Base-by-base conservation (phyloP, 1,140 invertebrate species). In the Nebria ingens region DNA sequence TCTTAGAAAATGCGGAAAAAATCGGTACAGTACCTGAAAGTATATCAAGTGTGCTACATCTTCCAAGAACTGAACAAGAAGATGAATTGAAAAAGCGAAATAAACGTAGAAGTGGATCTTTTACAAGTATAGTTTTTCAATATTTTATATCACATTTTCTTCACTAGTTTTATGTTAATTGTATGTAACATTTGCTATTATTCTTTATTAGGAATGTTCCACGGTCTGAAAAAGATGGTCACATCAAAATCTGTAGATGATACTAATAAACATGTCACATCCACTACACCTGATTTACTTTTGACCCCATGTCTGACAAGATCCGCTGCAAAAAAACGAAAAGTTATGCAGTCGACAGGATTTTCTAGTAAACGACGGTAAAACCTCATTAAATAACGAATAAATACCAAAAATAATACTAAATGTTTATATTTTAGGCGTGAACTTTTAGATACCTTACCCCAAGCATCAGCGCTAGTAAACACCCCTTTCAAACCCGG, bases 51-150 rank as follows among this genome's bases (percentile, higher is more conserved):
- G 65, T 63, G 62, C 64, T 79, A 54, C 69, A 61, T 63, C 73
- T 69, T 65, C 73, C 22, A 76, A 80, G 67, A 56, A 69, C 54
- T 61, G 64, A 57, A n/a, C 57, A 60, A 19, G 59, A 62, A 25
- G 64, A 73, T 61, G 63, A 66, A 53, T 70, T 71, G 64, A 78
- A 75, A 64, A 83, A 82, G 65, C 83, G 81, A 63, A 87, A 86
- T 65, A 85, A 86, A 70, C 73, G 84, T 62, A 75, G 87, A 62
- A 90, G 86, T 79, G 86, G 87, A 63, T 89, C 87, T 64, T 75
- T 91, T 58, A 89, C 87, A 74, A 79, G 87, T 89, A 78, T 65
- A 51, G 51, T 34, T 34, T 34, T 34, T n/a, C 25, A 34, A 34
- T 22, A 53, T 54, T 21, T 52, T 55, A 21, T 55, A 53, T 23